A percentile compares a stretch with the other conserved stretches of the same genome.
These are phyloP conservation scores for Chymomyza procnemis DNA, from an alignment of 2,888 invertebrate species.

Conservation along the genomic window DNA sequence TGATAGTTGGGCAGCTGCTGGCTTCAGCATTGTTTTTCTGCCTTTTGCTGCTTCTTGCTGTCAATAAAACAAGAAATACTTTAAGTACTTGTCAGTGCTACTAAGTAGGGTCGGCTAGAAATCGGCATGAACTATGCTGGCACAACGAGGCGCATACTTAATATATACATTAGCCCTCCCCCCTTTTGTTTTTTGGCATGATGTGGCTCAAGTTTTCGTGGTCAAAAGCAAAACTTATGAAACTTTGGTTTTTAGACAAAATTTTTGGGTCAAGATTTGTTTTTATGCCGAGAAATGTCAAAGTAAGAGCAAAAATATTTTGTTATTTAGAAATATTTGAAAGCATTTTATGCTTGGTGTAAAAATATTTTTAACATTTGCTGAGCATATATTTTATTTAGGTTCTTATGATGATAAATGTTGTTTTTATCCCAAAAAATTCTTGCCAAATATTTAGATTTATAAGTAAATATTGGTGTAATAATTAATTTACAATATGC, in stretches of 20 bases:
- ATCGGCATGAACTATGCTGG: not conserved
- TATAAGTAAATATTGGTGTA: too few species aligned
- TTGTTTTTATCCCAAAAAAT: not conserved
- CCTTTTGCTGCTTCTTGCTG: constrained; percentile 13
- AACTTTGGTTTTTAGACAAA: constrained; percentile 19
- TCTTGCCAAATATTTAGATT: not conserved
- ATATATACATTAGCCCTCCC: constrained; percentile 2
- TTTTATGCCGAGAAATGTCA: constrained; percentile 22
- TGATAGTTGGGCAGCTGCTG: too few species aligned
- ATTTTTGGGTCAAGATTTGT: constrained; percentile 20
- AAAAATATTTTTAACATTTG: not conserved
- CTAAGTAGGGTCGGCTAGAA: not conserved
- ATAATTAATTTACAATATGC: too few species aligned
- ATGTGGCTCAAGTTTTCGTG: constrained; percentile 17
- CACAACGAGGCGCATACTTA: constrained; percentile 24
- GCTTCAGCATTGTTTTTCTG: constrained; percentile 12
- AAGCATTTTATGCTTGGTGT: not conserved
- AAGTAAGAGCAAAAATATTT: not conserved
- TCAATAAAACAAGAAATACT: constrained; percentile 27
- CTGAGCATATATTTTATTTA: too few species aligned
- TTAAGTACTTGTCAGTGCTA: not conserved
- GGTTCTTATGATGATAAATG: too few species aligned
- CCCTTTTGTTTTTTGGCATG: not conserved
- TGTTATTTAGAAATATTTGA: not conserved
- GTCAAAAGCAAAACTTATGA: constrained; percentile 1